Evolutionary conservation across 2,888 invertebrate species (phyloP).

Genomic region (Meghimatium bilineatum): DNA sequence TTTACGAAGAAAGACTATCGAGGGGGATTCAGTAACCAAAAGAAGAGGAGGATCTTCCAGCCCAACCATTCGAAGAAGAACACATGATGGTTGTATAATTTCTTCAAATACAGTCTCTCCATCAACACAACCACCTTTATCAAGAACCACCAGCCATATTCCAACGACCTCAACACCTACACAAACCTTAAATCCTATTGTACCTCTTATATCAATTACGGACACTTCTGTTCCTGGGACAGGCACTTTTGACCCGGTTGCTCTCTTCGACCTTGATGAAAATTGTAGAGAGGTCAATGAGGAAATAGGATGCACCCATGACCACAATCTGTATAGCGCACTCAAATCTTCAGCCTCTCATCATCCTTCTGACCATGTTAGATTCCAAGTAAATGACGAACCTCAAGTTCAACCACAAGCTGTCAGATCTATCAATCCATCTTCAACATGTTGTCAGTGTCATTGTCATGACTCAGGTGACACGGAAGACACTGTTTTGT

Average conservation of each 20-base stretch:
- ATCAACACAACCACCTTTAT: slow-evolving; percentile 23
- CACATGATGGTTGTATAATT: slow-evolving; percentile 38
- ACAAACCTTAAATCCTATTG: slow-evolving; percentile 15
- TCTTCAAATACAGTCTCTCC: slow-evolving; percentile 23
- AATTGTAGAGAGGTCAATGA: slow-evolving; percentile 27
- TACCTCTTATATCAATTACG: slow-evolving; percentile 45
- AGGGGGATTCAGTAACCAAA: slow-evolving; percentile 36
- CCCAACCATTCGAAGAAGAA: slow-evolving; percentile 45
- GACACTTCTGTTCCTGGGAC: slow-evolving; percentile 32
- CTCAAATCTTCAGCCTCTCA: slow-evolving; percentile 3
- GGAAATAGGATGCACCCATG: background rate
- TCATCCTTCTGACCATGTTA: slow-evolving; percentile 18
- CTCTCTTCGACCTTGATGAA: slow-evolving; percentile 40
- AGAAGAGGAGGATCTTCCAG: slow-evolving; percentile 43
- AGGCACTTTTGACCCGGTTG: slow-evolving; percentile 23
- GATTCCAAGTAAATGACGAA: slow-evolving; percentile 26
- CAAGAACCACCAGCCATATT: background rate
- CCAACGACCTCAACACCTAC: background rate
- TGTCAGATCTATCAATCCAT: background rate
- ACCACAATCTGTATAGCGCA: slow-evolving; percentile 11
- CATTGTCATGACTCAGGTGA: slow-evolving; percentile 13
- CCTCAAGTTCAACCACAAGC: background rate
- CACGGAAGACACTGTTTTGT: slow-evolving; percentile 16
- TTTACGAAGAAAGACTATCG: slow-evolving; percentile 44
- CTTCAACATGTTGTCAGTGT: slow-evolving; percentile 43